A percentile compares a stretch with the other conserved stretches of the same genome.
Conservation (phyloP, 2,888 invertebrate species). For the Stictocephala bisonia region DNA sequence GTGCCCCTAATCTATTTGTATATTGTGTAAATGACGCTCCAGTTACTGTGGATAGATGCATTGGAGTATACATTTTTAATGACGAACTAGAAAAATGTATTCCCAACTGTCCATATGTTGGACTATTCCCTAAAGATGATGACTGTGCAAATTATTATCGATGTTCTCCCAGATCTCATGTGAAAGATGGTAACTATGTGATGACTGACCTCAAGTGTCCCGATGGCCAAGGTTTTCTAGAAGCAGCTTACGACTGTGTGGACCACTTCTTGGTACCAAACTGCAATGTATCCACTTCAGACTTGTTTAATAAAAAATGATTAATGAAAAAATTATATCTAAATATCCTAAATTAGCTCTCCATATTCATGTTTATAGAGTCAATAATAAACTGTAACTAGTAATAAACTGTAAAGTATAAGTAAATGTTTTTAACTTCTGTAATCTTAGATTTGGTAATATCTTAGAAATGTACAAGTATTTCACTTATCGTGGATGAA, state of each 20-base stretch:
- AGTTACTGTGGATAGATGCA: neutral
- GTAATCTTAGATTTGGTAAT: too few relatives aligned
- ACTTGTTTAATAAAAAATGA: neutral
- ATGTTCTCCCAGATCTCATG: neutral
- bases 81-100: neutral
- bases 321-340: too few relatives aligned
- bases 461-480: too few relatives aligned
- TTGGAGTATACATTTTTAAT: neutral
- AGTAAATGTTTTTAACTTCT: too few relatives aligned
- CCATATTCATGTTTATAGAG: too few relatives aligned
- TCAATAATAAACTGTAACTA: too few relatives aligned
- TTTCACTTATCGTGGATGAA: too few relatives aligned
- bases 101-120: neutral
- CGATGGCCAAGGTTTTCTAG: slow-evolving; percentile 4
- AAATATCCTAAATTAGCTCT: too few relatives aligned
- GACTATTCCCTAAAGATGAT: neutral
- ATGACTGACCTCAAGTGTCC: slow-evolving; percentile 9
- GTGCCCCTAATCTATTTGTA: neutral
- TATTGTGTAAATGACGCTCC: neutral
- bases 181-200: neutral
- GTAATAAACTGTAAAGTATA: too few relatives aligned
- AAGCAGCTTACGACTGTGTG: neutral
- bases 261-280: neutral
- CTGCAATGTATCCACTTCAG: neutral
- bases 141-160: neutral